Conservation (phyloP, 2,797 vertebrate species). For the Schizopygopsis pylzovi region DNA sequence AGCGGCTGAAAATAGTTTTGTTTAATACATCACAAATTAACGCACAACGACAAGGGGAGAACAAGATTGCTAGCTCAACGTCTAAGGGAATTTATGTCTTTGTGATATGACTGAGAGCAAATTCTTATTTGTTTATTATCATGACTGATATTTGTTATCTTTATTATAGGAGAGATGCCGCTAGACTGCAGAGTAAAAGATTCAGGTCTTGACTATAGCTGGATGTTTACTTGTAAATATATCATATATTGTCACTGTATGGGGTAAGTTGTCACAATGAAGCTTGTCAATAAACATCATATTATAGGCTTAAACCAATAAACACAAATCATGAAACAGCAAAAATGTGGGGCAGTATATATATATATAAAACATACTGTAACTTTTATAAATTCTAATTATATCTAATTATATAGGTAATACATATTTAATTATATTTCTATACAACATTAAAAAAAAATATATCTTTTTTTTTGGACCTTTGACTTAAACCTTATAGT, state of each 20-base stretch:
- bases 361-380: too few relatives aligned
- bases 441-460: background rate
- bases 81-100: slow-evolving; percentile 61
- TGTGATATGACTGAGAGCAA: slow-evolving; percentile 63
- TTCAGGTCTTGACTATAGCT: background rate
- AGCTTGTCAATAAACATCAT: too few relatives aligned
- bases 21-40: slow-evolving; percentile 76
- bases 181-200: slow-evolving; percentile 18
- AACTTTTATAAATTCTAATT: background rate
- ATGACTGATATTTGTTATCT: slow-evolving; percentile 37
- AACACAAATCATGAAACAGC: too few relatives aligned
- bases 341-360: too few relatives aligned
- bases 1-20: slow-evolving; percentile 73
- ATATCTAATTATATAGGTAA: background rate
- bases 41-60: slow-evolving; percentile 65
- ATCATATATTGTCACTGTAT: too few relatives aligned
- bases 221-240: background rate
- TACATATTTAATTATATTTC: background rate
- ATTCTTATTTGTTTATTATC: slow-evolving; percentile 67
- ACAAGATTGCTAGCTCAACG: slow-evolving; percentile 62
- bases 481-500: background rate
- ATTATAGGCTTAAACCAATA: too few relatives aligned
- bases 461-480: background rate
- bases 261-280: too few relatives aligned
- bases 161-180: slow-evolving; percentile 8